Base-by-base conservation (phyloP, 2,797 vertebrate genomes). In the Sebastes taczanowskii region DNA sequence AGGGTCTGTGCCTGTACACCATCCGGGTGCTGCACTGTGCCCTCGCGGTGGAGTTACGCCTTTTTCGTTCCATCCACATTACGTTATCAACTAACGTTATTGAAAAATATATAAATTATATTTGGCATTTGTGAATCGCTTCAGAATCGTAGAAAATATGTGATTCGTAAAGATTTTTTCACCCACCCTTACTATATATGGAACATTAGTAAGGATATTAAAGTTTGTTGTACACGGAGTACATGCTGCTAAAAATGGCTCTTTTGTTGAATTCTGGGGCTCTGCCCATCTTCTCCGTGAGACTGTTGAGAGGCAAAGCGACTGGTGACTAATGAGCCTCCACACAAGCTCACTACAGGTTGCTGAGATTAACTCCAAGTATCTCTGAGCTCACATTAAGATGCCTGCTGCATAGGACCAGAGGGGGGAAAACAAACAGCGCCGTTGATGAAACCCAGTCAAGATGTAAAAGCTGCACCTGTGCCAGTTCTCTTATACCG, bases 321-420 rank as follows among this genome's bases (percentile, higher is more conserved):
- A 66, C 74, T 6, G 49, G 64, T 13, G 23, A 71, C 64, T 78
- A 82, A 76, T 52, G 81, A 86, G 60, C 27, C 46, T 72, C 52
- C 27, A 4, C 42, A 25, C 56, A 22, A 30, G 60, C 80, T 77
- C 23, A 25, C 63, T 69, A 13, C 74, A 66, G 78, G 84, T 46
- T 64, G 84, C 55, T 69, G 74, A 78, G 73, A 81, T 71, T 77
- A 85, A 73, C 66, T 71, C 29, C 22, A 30, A 67, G 65, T 56
- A 52, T 83, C 60, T 75, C 62, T 83, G 81, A 83, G 78, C 64
- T 88, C 82, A 71, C 80, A 77, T 86, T 85, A 73, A 77, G 69
- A 82, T 65, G 86, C 81, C 76, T 83, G 83, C 69, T 79, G 82
- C 80, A 80, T 86, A 66, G 89, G 42, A 67, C 71, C 42, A 49